These are phyloP conservation scores for Tetragonisca angustula DNA, from an alignment of 2,888 invertebrate genomes.

Conservation along the genomic window DNA sequence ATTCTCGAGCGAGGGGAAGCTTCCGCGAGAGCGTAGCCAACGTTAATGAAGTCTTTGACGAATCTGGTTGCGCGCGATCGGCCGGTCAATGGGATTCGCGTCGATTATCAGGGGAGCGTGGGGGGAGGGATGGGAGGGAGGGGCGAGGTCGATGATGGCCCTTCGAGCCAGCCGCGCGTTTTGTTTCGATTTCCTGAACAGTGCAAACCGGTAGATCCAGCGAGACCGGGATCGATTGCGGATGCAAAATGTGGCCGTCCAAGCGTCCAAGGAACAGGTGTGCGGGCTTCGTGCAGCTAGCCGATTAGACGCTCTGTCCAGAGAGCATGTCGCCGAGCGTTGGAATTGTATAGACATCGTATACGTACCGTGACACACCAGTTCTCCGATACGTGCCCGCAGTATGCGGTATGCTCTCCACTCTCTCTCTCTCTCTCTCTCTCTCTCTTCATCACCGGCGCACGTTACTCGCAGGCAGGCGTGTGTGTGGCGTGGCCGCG, in stretches of 20 bases:
- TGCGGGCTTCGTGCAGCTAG: constrained; percentile 60
- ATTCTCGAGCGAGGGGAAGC: not conserved
- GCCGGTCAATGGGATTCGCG: constrained; percentile 15
- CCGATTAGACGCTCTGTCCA: constrained; percentile 68
- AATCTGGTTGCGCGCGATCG: constrained; percentile 20
- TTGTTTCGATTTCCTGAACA: constrained; percentile 56
- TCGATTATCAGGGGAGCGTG: constrained; percentile 30
- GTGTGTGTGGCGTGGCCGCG: not conserved
- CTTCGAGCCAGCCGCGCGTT: constrained; percentile 32
- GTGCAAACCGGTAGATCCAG: constrained; percentile 51
- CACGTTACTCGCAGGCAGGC: too few relatives aligned
- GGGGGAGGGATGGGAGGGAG: constrained; percentile 7
- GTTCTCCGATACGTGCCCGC: constrained; percentile 39
- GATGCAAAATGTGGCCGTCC: constrained; percentile 65
- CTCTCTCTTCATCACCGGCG: too few relatives aligned
- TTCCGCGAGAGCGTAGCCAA: not conserved
- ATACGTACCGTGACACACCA: not conserved
- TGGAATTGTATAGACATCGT: constrained; percentile 59
- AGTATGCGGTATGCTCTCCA: constrained; percentile 14
- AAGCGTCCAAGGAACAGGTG: constrained; percentile 65
- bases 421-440: too few relatives aligned
- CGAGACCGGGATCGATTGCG: constrained; percentile 48
- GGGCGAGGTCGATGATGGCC: constrained; percentile 41
- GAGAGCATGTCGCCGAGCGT: constrained; percentile 63
- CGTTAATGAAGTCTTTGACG: constrained; percentile 26